Evolutionary conservation across 2,888 invertebrate species (phyloP).

Genomic region (Sepioteuthis lessoniana): DNA sequence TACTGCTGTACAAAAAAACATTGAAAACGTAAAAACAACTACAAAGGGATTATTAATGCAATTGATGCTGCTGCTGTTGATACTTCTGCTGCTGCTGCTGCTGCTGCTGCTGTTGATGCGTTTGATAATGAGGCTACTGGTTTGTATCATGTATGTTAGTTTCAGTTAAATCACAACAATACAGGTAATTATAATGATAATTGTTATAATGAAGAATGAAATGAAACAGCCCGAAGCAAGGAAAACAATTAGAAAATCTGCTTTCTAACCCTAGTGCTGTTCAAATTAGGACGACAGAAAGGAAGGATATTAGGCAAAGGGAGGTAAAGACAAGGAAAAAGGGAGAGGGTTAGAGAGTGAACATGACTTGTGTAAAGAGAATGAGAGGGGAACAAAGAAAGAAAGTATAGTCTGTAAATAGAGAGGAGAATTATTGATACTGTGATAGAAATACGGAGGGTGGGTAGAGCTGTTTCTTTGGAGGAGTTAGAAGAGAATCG

Average conservation of each 20-base stretch:
- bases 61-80: neutral
- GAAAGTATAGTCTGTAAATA: neutral
- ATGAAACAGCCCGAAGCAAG: neutral
- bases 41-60: neutral
- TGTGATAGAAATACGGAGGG: neutral
- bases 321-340: neutral
- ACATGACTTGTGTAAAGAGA: neutral
- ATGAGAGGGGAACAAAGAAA: neutral
- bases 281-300: neutral
- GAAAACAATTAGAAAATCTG: neutral
- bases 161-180: constrained; percentile 33
- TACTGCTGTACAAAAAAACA: neutral
- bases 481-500: no score
- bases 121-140: neutral
- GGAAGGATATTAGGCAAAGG: neutral
- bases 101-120: neutral
- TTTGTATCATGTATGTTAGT: neutral
- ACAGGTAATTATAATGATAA: constrained; percentile 33
- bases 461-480: neutral
- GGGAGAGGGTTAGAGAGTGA: neutral
- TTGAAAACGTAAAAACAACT: neutral
- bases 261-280: neutral
- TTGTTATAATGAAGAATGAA: constrained; percentile 33
- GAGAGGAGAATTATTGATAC: neutral
- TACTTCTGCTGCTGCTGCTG: no score